Percentiles rank a stretch among this genome's conserved stretches.
Evolutionary conservation across 2,888 invertebrate genomes (phyloP).

Genomic region (Drosophila buzzatii): DNA sequence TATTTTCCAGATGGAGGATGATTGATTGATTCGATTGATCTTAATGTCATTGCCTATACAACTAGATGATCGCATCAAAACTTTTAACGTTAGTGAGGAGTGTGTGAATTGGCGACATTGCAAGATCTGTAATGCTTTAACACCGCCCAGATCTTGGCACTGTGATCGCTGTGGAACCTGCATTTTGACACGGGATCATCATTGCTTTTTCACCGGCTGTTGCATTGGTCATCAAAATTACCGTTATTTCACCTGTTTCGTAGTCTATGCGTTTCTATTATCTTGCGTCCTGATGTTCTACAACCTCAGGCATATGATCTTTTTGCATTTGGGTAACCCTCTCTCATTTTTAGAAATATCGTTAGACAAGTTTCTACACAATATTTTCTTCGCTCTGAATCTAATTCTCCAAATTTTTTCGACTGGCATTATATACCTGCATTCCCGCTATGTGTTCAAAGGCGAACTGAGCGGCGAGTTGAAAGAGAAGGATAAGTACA

Average conservation of each 20-base stretch:
- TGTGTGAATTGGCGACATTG: neutral
- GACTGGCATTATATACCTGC: neutral
- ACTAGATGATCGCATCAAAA: neutral
- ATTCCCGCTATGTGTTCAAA: neutral
- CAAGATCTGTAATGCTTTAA: neutral
- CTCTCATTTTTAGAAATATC: too few relatives aligned
- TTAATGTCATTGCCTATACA: neutral
- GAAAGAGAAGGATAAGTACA: neutral
- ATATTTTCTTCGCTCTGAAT: neutral
- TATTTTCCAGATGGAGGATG: neutral
- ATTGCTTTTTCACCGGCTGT: conserved; percentile 3
- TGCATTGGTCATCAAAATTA: conserved; percentile 14
- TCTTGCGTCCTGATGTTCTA: neutral
- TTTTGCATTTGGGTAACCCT: too few relatives aligned
- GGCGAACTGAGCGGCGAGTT: neutral
- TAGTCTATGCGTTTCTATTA: neutral
- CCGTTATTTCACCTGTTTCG: conserved; percentile 6
- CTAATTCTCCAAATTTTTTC: neutral
- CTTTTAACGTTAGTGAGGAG: neutral
- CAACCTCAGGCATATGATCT: neutral
- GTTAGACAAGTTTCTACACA: neutral
- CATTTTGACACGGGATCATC: conserved; percentile 4
- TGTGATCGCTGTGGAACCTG: neutral
- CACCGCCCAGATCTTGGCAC: conserved; percentile 8
- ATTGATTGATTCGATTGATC: neutral